Evolutionary conservation across 2,797 vertebrate genomes (phyloP), one percentile per base, ranked within the genome.

Genomic region (Calcarius lapponicus): DNA sequence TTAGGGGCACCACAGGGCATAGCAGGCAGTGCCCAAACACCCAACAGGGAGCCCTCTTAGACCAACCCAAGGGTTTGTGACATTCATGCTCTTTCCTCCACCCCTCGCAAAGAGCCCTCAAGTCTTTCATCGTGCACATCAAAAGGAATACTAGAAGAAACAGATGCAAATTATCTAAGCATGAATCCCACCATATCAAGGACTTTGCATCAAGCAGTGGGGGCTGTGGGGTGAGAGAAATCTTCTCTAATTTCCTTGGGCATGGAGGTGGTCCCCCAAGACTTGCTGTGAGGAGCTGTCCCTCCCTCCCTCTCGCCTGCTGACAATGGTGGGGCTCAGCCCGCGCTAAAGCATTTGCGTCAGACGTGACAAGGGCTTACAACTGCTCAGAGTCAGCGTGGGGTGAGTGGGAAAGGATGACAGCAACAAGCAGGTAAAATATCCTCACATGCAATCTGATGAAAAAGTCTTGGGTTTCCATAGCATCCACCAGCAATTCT

Each of bases 121-220:
- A 56, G 60, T 28, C 72, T 93, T 97, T 86, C 70, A 86, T 90
- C 66, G 2, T 1, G 18, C 47, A 85, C 85, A 89, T 95, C 92
- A 95, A 96, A 96, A 95, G 40, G 64, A 95, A 89, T 60, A 53
- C 28, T 53, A 67, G 66, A 91, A 93, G 65, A 95, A 93, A 78
- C 7, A 71, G 56, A 92, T 91, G 80, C 64, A 93, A 93, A 95
- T 87, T 54, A 64, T 43, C 64, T 57, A 65, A 92, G 74, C 7
- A 69, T 28, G 58, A 78, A 90, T 88, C 54, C 42, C n/a, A 64
- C 17, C 25, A 2, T 80, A 70, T 47, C 51, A 62, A 48, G 67
- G 51, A 60, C 45, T 73, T 64, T 1, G 5, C 18, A 60, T 81
- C 75, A 67, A 74, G 54, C 38, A 50, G 31, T 14, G 18, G 18